Evolutionary conservation across 2,888 invertebrate species (phyloP).

Genomic region (Merodon equestris): DNA sequence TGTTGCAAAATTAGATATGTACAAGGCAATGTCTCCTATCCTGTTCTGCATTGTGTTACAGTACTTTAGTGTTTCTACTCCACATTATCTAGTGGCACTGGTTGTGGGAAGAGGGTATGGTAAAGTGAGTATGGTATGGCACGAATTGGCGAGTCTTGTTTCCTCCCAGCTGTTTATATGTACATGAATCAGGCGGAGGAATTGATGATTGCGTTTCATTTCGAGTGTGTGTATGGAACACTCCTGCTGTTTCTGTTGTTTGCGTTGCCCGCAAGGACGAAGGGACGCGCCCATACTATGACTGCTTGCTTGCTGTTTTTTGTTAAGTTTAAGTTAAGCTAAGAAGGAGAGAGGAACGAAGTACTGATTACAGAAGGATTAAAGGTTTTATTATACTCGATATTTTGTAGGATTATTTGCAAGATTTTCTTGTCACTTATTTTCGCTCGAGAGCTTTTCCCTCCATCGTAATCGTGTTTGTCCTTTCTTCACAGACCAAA

Average conservation of each 20-base stretch:
- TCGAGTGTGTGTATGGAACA: neutral
- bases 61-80: neutral
- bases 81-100: too few relatives aligned
- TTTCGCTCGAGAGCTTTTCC: slow-evolving; percentile 1
- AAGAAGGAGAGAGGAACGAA: neutral
- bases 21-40: too few relatives aligned
- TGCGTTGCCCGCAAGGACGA: too few relatives aligned
- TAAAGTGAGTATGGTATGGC: slow-evolving; percentile 20
- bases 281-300: too few relatives aligned
- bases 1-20: too few relatives aligned
- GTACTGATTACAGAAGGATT: slow-evolving; percentile 44
- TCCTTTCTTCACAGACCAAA: neutral
- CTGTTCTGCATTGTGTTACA: too few relatives aligned
- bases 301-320: too few relatives aligned
- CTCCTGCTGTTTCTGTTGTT: too few relatives aligned
- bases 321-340: slow-evolving; percentile 50
- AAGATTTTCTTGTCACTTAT: slow-evolving; percentile 35
- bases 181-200: slow-evolving; percentile 34
- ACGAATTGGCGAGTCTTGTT: slow-evolving; percentile 22
- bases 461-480: neutral
- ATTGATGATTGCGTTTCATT: slow-evolving; percentile 51
- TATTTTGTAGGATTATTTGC: slow-evolving; percentile 35
- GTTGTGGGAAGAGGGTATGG: too few relatives aligned
- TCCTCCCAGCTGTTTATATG: too few relatives aligned
- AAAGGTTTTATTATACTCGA: slow-evolving; percentile 42